Conservation (phyloP, 1,140 invertebrate genomes). For the Frieseomelitta varia region DNA sequence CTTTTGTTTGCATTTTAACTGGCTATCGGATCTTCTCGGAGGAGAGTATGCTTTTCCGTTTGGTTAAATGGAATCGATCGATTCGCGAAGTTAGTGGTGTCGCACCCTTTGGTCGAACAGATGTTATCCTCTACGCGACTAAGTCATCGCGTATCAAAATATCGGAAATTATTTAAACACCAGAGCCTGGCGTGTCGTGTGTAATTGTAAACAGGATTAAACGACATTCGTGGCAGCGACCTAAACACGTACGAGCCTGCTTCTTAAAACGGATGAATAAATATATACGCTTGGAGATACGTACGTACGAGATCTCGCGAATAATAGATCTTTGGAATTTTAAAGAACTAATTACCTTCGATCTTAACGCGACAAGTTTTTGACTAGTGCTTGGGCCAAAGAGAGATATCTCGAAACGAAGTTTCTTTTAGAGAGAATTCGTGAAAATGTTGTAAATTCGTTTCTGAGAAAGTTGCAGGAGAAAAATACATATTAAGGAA, state of each 20-base stretch:
- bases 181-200: no score
- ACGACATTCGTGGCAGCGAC: neutral
- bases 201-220: neutral
- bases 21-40: neutral
- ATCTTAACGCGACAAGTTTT: neutral
- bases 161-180: neutral
- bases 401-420: no score
- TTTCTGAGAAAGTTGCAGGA: neutral
- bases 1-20: neutral
- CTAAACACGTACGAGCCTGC: neutral
- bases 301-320: neutral
- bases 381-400: no score
- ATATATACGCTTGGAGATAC: neutral
- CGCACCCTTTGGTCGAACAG: constrained; percentile 7
- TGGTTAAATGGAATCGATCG: constrained; percentile 14
- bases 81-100: constrained; percentile 4
- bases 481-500: no score
- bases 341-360: neutral
- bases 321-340: neutral
- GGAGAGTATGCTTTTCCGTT: neutral
- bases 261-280: neutral
- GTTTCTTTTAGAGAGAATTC: no score
- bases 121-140: neutral
- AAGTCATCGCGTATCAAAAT: neutral
- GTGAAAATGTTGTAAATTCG: neutral